Percentiles rank a stretch among this genome's conserved stretches.
Evolutionary conservation across 2,113 vertebrate genomes (phyloP).

Genomic region (Amblyornis subalaris): DNA sequence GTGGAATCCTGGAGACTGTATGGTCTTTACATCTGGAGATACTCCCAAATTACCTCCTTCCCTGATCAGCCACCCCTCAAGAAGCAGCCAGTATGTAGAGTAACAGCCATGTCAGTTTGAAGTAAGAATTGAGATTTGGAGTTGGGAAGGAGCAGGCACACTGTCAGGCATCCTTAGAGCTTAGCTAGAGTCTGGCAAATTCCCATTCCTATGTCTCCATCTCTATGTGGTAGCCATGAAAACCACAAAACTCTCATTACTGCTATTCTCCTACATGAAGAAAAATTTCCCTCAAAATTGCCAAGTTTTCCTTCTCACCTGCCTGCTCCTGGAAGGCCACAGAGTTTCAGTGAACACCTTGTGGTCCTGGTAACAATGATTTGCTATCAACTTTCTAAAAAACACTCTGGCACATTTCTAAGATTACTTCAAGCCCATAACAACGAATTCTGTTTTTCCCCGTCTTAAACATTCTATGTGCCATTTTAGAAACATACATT

Average conservation of each 20-base stretch:
- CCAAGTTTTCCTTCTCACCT: not conserved
- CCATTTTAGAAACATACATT: not conserved
- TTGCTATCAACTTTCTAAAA: not conserved
- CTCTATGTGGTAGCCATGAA: not conserved
- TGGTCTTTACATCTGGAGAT: not conserved
- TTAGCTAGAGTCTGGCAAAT: not conserved
- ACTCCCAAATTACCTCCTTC: not conserved
- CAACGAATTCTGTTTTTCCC: not conserved
- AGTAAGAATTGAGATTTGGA: not conserved
- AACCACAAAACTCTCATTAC: not conserved
- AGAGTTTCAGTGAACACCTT: not conserved
- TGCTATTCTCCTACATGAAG: not conserved
- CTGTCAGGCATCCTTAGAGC: not conserved
- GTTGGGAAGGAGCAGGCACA: not conserved
- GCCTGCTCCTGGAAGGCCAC: not conserved
- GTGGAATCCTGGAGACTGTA: not conserved
- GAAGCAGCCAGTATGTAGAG: not conserved
- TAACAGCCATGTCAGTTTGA: not conserved
- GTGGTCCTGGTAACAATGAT: not conserved
- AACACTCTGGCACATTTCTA: not conserved
- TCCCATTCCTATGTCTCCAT: not conserved
- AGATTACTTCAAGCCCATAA: not conserved
- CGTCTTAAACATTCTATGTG: not conserved
- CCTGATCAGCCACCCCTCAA: not conserved
- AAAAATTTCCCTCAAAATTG: not conserved